Evolutionary conservation across 2,888 invertebrate species (phyloP), one percentile per base, ranked within the genome.

Genomic region (Notodonta dromedarius): DNA sequence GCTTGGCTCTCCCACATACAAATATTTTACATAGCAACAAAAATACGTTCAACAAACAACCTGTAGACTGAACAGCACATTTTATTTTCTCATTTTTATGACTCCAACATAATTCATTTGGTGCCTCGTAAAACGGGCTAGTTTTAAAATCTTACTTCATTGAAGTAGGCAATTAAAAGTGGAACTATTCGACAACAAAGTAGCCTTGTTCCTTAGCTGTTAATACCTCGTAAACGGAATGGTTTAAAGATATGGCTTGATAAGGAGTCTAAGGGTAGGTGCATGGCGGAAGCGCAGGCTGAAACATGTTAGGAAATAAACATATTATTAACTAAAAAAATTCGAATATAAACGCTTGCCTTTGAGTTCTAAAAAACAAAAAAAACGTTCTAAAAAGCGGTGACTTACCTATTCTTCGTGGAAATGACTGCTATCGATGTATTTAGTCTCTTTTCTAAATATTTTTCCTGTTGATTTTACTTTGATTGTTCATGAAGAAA

Each of bases 201-300:
- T 77, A 76, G 60, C 56, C 50, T 64, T 76, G 78, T 78, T 70
- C 69, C 67, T 56, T 71, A 64, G 68, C 67, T 67, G 76, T 76
- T 76, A 76, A 77, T 74, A 66, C 78, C 65, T 76, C 76, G 74
- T 76, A 77, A 77, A 56, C 58, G 69, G 56, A 74, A 71, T 67
- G 70, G 61, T 65, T 66, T 62, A 42, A 46, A 69, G 71, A 76
- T 74, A 74, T 60, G 67, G 61, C 35, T 62, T 73, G 77, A 76
- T 76, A 76, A 74, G 65, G 61, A 60, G 63, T 32, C 50, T 9
- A 16, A 56, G 4, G 56, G 58, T 64, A 58, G 14, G 51, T 32
- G 44, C 63, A 60, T 63, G 63, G 64, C 65, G 56, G 11, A 57
- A 46, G 40, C 51, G 44, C 5, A 8, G 16, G 14, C 7, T 40